phyloP scores from a whole-genome alignment of 2,888 invertebrate species.

The Sarcophaga subvicina region DNA sequence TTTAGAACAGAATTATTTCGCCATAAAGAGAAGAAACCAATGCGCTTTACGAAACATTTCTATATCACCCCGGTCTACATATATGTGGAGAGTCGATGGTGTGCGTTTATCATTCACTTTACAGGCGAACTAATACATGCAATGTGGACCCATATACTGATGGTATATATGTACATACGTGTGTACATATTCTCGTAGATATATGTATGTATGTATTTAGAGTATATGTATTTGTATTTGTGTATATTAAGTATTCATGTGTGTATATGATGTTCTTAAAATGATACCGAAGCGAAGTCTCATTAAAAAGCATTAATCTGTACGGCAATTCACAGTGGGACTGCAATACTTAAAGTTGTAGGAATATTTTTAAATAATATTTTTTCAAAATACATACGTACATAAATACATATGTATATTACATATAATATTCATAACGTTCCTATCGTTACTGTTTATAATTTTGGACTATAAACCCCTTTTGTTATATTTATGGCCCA shows the following conservation, averaged over 20 bases:
- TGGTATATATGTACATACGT: no score
- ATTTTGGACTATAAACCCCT: no score
- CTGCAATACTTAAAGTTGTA: background rate
- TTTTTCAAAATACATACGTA: no score
- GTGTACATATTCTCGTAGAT: no score
- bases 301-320: background rate
- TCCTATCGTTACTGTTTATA: no score
- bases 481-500: no score
- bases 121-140: conserved; percentile 18
- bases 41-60: conserved; percentile 25
- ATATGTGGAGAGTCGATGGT: background rate
- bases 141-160: background rate
- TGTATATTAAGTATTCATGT: background rate
- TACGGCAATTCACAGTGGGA: conserved; percentile 9
- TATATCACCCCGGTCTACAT: background rate
- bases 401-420: no score
- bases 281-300: conserved; percentile 19
- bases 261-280: conserved; percentile 17
- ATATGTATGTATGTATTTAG: no score
- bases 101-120: background rate
- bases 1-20: conserved; percentile 16
- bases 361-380: background rate
- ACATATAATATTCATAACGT: no score
- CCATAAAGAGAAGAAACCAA: conserved; percentile 26
- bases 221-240: no score